Evolutionary conservation across 2,888 invertebrate species (phyloP).

Genomic region (Drosophila putrida): DNA sequence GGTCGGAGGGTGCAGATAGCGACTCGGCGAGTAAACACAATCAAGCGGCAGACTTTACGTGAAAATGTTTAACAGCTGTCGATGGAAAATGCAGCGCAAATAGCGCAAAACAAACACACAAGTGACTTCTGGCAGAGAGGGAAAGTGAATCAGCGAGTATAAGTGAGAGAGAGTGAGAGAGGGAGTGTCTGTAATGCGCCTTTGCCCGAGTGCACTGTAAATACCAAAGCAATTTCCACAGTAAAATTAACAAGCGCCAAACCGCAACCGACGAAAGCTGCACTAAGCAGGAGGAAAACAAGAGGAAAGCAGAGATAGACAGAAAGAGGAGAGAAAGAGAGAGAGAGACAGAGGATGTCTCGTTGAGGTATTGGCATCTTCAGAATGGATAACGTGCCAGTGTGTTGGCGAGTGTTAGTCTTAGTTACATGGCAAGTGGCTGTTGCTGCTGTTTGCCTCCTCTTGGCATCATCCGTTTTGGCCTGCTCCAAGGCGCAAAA

Average conservation of each 20-base stretch:
- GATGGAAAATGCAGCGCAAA: constrained; percentile 71
- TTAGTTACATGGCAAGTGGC: constrained; percentile 53
- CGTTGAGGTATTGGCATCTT: constrained; percentile 57
- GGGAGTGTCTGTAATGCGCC: constrained; percentile 66
- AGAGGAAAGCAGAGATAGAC: background rate
- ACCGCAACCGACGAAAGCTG: constrained; percentile 59
- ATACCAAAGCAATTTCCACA: constrained; percentile 79
- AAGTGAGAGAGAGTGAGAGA: background rate
- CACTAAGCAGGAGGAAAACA: constrained; percentile 7
- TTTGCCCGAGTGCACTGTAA: constrained; percentile 78
- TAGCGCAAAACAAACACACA: constrained; percentile 47
- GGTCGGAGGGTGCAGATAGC: background rate
- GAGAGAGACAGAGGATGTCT: background rate
- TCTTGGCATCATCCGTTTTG: constrained; percentile 39
- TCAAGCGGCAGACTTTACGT: constrained; percentile 72
- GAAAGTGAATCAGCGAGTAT: background rate
- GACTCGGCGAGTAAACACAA: constrained; percentile 64
- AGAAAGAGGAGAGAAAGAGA: background rate
- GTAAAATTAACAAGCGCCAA: constrained; percentile 80
- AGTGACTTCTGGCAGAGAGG: constrained; percentile 12
- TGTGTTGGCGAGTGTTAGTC: constrained; percentile 29
- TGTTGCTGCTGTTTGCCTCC: constrained; percentile 17
- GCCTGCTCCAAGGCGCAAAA: constrained; percentile 48
- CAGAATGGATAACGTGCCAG: constrained; percentile 27
- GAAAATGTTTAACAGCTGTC: constrained; percentile 77